Evolutionary conservation across 2,888 invertebrate genomes (phyloP), one percentile per base, ranked within the genome.

Genomic region (Cosmia pyralina): DNA sequence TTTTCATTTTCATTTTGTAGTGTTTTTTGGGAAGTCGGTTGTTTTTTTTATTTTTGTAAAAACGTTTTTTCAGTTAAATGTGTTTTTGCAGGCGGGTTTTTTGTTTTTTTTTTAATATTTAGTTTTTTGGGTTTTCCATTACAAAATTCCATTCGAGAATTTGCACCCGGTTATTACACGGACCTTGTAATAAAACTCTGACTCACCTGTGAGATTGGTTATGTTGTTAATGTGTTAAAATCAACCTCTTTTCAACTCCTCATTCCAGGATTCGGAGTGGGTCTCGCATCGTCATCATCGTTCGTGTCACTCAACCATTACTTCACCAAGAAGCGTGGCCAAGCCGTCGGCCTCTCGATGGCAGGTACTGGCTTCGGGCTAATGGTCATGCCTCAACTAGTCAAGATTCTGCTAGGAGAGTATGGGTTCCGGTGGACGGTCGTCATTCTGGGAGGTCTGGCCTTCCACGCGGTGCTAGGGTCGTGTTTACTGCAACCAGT

Each of bases 281-380:
- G 98, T 15, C 95, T 98, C 50, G 97, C 98, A 0, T 97, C 97
- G 22, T 97, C 98, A 19, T 97, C 98, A 19, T 97, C 98, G 0
- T 98, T 98, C 91, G 98, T 98, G 15, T 97, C 98, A 0, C 93
- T 98, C 4, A 98, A 98, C 92, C 97, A 98, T 88, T 98, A 97
- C 90, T 98, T 98, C 90, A 96, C 97, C 22, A 97, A 97, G 90
- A 97, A 97, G 90, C 97, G 98, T 38, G 98, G 98, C 0, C 98
- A 98, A 91, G 98, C 98, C 0, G 98, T 98, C 11, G 98, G 98
- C 0, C 94, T 98, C 41, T 98, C 98, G 0, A 97, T 98, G 97
- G 98, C 98, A 0, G 98, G 98, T 0, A 98, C 98, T 0, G 98
- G 98, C 7, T 96, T 98, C 85, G 98, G 98, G 6, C 97, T 98